Conservation (phyloP, 2,888 invertebrate species). For the Melieria omissa region DNA sequence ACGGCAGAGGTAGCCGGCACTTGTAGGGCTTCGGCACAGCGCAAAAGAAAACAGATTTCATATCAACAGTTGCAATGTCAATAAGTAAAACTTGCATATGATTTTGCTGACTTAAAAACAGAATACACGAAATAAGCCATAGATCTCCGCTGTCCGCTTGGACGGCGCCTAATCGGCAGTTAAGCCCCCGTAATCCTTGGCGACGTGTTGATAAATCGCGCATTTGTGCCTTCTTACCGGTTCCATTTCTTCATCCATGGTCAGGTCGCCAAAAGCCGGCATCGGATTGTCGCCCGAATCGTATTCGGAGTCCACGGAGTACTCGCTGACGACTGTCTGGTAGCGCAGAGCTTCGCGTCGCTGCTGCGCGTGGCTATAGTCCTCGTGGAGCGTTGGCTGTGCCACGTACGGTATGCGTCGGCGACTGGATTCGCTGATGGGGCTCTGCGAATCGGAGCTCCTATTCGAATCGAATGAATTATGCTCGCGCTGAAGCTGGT, state of each 20-base stretch:
- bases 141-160: too few relatives aligned
- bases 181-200: neutral
- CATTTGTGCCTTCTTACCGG: conserved; percentile 58
- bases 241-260: conserved; percentile 65
- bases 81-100: too few relatives aligned
- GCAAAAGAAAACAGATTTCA: neutral
- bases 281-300: conserved; percentile 68
- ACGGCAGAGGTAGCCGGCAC: neutral
- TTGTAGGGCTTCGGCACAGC: conserved; percentile 17
- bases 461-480: conserved; percentile 43
- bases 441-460: conserved; percentile 54
- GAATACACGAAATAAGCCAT: too few relatives aligned
- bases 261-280: conserved; percentile 67
- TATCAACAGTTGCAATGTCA: neutral
- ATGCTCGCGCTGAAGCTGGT: conserved; percentile 44
- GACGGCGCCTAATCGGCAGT: too few relatives aligned
- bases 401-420: conserved; percentile 69
- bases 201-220: too few relatives aligned
- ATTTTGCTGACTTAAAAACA: too few relatives aligned
- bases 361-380: conserved; percentile 61
- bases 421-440: conserved; percentile 66
- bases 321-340: conserved; percentile 63
- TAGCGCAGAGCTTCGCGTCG: conserved; percentile 55
- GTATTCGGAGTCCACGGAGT: conserved; percentile 68
- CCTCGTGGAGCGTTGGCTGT: conserved; percentile 68